Evolutionary conservation across 2,888 invertebrate genomes (phyloP), one percentile per base, ranked within the genome.

Genomic region (Seira ritae): DNA sequence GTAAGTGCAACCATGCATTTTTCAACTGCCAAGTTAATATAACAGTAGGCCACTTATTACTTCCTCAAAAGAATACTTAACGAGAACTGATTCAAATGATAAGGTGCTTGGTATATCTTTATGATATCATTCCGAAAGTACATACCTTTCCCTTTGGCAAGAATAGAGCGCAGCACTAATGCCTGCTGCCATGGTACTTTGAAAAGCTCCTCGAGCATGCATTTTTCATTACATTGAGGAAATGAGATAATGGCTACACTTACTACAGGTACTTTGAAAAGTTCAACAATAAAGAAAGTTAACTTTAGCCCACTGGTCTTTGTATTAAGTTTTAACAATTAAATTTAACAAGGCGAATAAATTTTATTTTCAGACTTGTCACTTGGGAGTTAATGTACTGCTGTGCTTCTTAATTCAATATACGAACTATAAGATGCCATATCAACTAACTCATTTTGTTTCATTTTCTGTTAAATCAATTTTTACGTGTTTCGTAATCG

Each of bases 221-320:
- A 74, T 74, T 74, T 74, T 74, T 74, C 66, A 74, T 74, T 74
- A 17, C 50, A 73, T 46, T 50, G 24, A 66, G 22, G 17, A 20
- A 22, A 66, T 17, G 66, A 17, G 20, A 66, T 17, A 22, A 17
- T n/a, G 24, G 67, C 23, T 15, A 23, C 15, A n/a, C 23, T 23
- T 8, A 24, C 24, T 67, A 24, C 31, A 24, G 67, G 67, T 4
- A 22, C n/a, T 15, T 65, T 24, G 42, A 20, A 66, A 74, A 74
- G 46, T 46, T 66, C 42, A 42, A 17, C 15, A 17, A 74, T 74
- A 60, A 65, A 62, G 20, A 73, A 62, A 62, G 4, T 60, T 60
- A 60, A 31, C 31, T 37, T 37, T 37, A 62, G 60, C 55, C 62
- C 37, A 20, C 15, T n/a, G 15, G 17, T 19, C 46, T 60, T 37